Conservation (phyloP, 1,140 invertebrate species). For the Ylistrum balloti region DNA sequence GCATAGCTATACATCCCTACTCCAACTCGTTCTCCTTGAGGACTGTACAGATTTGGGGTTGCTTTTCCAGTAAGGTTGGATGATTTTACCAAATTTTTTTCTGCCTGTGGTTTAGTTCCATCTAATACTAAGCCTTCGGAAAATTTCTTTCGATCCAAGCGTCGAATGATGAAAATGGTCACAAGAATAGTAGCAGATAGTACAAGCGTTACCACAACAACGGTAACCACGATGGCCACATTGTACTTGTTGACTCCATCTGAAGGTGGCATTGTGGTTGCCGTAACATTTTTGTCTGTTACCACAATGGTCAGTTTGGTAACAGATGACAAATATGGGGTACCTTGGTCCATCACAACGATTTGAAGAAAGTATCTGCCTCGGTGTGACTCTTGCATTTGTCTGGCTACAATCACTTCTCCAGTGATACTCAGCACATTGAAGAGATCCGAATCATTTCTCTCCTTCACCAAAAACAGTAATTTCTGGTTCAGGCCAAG, state of each 20-base stretch:
- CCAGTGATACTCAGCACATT: conserved; percentile 60
- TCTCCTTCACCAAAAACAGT: conserved; percentile 59
- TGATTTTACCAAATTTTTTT: not conserved
- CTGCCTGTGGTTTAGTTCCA: conserved; percentile 6
- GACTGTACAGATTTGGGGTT: conserved; percentile 42
- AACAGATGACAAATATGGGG: conserved; percentile 45
- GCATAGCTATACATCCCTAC: conserved; percentile 33
- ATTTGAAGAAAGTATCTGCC: conserved; percentile 62
- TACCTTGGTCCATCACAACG: conserved; percentile 63
- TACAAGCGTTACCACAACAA: conserved; percentile 68
- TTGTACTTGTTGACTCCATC: conserved; percentile 59
- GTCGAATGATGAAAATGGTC: conserved; percentile 66
- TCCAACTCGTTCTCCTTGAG: conserved; percentile 44
- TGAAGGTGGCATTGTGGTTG: not conserved
- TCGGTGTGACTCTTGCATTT: conserved; percentile 56
- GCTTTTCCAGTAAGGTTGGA: not conserved
- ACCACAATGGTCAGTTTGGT: conserved; percentile 53
- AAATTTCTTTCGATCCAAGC: conserved; percentile 61
- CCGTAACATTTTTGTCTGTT: conserved; percentile 48
- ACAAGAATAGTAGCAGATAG: conserved; percentile 65
- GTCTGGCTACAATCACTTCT: conserved; percentile 64
- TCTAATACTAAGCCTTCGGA: conserved; percentile 44
- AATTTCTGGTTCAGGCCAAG: conserved; percentile 61
- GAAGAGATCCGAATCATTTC: conserved; percentile 70
- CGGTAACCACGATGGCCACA: conserved; percentile 65